Percentiles rank a stretch among this genome's conserved stretches.
Conservation (phyloP, 2,797 vertebrate species). For the Sebastes kiyomatsui region DNA sequence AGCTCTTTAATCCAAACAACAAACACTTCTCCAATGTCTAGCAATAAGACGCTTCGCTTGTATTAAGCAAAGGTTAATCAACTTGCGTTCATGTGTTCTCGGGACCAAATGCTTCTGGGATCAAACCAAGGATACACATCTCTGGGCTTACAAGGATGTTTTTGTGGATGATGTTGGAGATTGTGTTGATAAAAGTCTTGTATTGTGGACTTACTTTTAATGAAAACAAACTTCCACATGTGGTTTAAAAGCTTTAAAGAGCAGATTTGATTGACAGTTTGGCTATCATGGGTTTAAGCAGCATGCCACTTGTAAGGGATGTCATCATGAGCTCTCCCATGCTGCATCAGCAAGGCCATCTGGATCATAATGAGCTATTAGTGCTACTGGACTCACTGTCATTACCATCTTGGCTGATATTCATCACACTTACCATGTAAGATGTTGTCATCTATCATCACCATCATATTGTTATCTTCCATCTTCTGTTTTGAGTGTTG, state of each 20-base stretch:
- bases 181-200: too few species aligned
- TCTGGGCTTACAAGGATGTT: too few species aligned
- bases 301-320: background rate
- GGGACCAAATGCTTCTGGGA: too few species aligned
- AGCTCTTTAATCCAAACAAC: too few species aligned
- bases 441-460: conserved; percentile 21
- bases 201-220: background rate
- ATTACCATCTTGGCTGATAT: conserved; percentile 27
- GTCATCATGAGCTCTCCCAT: conserved; percentile 15
- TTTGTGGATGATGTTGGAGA: too few species aligned
- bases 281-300: background rate
- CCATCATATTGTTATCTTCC: background rate
- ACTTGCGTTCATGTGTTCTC: too few species aligned
- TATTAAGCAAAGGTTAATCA: too few species aligned
- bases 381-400: conserved; percentile 16
- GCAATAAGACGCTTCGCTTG: too few species aligned
- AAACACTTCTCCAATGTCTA: too few species aligned
- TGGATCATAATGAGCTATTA: conserved; percentile 50
- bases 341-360: conserved; percentile 42
- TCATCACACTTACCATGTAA: conserved; percentile 39
- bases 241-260: background rate
- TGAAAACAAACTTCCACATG: background rate
- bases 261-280: background rate
- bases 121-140: too few species aligned
- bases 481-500: background rate